Evolutionary conservation across 1,140 invertebrate species (phyloP).

Genomic region (Mizuhopecten yessoensis): DNA sequence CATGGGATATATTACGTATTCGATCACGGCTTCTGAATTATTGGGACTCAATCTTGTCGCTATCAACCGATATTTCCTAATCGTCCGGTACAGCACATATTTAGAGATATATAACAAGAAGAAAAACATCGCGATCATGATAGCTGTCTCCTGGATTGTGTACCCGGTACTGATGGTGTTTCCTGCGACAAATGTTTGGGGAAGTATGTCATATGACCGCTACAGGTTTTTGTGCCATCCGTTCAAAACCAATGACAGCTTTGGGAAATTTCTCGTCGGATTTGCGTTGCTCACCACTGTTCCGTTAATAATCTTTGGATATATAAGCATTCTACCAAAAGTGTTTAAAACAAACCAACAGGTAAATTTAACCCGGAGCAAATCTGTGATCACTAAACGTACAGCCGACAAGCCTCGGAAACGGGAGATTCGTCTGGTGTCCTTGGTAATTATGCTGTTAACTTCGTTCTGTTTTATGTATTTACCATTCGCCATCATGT

Average conservation of each 20-base stretch:
- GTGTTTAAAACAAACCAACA: conserved; percentile 46
- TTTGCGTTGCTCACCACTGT: conserved; percentile 52
- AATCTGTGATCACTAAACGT: background rate
- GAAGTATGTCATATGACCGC: conserved; percentile 62
- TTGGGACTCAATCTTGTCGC: conserved; percentile 58
- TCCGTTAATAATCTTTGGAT: conserved; percentile 61
- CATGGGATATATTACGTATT: conserved; percentile 63
- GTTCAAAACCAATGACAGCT: conserved; percentile 46
- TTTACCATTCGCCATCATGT: conserved; percentile 59
- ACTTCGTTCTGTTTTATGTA: conserved; percentile 58
- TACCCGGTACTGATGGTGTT: conserved; percentile 49
- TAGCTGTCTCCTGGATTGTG: conserved; percentile 59
- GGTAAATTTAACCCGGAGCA: background rate
- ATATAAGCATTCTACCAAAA: conserved; percentile 57
- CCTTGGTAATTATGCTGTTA: conserved; percentile 60
- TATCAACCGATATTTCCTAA: conserved; percentile 62
- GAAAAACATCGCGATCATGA: conserved; percentile 49
- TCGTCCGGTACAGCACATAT: conserved; percentile 56
- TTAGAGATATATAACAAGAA: conserved; percentile 43
- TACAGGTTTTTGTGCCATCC: conserved; percentile 55
- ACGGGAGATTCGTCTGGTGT: conserved; percentile 51
- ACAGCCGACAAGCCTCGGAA: background rate
- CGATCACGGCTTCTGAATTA: conserved; percentile 52
- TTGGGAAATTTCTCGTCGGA: conserved; percentile 47
- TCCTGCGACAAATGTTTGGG: conserved; percentile 63